A percentile compares a stretch with the other conserved stretches of the same genome.
phyloP scores from a whole-genome alignment of 2,113 vertebrate genomes.

The Otocyon megalotis region DNA sequence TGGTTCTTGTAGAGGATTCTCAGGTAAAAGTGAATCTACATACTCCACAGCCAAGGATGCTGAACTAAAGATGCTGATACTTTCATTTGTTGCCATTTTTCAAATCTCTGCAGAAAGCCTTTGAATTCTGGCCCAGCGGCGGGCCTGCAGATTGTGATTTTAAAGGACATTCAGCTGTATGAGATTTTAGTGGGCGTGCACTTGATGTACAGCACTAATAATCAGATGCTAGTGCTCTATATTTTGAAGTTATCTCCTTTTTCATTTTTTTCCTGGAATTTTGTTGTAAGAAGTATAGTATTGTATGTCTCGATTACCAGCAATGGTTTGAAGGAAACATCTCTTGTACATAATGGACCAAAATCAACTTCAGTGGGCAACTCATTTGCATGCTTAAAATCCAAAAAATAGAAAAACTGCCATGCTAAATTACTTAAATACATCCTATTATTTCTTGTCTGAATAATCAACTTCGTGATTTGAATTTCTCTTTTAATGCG shows the following conservation, averaged over 20 bases:
- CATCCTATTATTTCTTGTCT: background rate
- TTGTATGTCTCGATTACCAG: background rate
- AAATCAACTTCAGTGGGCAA: background rate
- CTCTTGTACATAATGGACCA: background rate
- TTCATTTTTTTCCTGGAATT: constrained; percentile 1
- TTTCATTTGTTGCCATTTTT: constrained; percentile 90
- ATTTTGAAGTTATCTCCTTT: background rate
- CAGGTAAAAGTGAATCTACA: constrained; percentile 92
- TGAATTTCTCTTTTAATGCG: background rate
- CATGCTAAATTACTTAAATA: background rate
- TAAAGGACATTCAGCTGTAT: background rate
- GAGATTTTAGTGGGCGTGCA: fast-evolving
- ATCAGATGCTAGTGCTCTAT: fast-evolving
- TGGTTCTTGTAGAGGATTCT: constrained; percentile 94
- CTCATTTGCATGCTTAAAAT: background rate
- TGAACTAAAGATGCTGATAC: constrained; percentile 89
- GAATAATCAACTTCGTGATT: background rate
- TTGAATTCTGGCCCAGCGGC: background rate
- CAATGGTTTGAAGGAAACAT: background rate
- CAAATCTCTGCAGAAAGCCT: constrained; percentile 55
- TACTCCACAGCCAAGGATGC: constrained; percentile 83
- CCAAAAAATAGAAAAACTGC: background rate
- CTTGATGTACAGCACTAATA: background rate
- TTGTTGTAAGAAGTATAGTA: background rate
- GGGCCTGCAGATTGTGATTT: background rate